These are phyloP conservation scores for Andrena bicolor DNA, from an alignment of 2,888 invertebrate species.

Conservation along the genomic window DNA sequence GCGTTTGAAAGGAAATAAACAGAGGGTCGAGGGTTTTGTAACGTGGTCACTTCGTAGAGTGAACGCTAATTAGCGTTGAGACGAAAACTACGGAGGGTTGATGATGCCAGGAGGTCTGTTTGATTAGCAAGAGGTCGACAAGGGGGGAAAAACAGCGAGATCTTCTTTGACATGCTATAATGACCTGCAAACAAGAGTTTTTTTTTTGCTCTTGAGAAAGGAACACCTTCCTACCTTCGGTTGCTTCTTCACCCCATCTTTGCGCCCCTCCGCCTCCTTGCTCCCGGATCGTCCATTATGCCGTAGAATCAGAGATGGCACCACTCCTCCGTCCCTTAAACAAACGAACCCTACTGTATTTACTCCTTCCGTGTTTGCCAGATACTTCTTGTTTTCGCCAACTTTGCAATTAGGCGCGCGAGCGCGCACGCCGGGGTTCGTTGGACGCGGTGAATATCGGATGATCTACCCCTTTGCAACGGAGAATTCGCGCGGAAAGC, in stretches of 20 bases:
- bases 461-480: conserved; percentile 59
- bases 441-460: conserved; percentile 63
- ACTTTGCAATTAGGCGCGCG: conserved; percentile 82
- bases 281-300: conserved; percentile 58
- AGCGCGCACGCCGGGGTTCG: conserved; percentile 46
- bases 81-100: conserved; percentile 19
- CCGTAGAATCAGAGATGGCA: conserved; percentile 64
- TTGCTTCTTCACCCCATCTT: conserved; percentile 56
- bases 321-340: conserved; percentile 68
- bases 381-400: conserved; percentile 81
- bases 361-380: conserved; percentile 80
- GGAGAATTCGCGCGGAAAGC: conserved; percentile 51
- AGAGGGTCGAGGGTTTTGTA: not conserved
- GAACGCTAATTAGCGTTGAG: conserved; percentile 55
- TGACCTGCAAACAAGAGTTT: conserved; percentile 82
- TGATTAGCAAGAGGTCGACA: conserved; percentile 48
- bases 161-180: conserved; percentile 77
- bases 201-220: conserved; percentile 61
- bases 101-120: conserved; percentile 41
- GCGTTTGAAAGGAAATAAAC: not conserved
- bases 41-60: conserved; percentile 9
- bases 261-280: conserved; percentile 60
- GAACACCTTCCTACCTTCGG: conserved; percentile 58
- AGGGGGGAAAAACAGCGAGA: conserved; percentile 61
- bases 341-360: conserved; percentile 80